Conservation (phyloP, 2,888 invertebrate genomes). For the Arenicola marina region DNA sequence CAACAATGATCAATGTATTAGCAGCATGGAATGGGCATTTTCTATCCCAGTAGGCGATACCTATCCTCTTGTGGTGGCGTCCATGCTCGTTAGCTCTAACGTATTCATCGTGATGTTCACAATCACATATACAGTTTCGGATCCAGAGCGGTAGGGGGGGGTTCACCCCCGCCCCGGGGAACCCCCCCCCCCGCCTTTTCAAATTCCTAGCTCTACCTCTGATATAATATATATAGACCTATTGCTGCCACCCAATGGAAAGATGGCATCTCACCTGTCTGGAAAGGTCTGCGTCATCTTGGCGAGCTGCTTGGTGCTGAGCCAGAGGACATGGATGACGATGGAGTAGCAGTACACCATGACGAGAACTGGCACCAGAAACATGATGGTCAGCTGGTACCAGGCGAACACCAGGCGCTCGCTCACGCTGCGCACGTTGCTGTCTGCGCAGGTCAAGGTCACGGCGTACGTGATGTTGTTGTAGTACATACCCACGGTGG, state of each 20-base stretch:
- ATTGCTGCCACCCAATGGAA: background rate
- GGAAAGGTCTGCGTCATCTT: slow-evolving; percentile 44
- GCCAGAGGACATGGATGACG: slow-evolving; percentile 62
- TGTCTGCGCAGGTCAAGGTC: slow-evolving; percentile 15
- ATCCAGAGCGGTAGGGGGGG: no score
- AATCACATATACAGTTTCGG: no score
- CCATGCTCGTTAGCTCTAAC: no score
- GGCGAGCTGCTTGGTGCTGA: slow-evolving; percentile 57
- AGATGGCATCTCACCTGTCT: background rate
- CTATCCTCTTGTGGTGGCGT: no score
- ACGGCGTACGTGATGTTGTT: slow-evolving; percentile 13
- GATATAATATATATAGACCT: no score
- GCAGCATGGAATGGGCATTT: no score
- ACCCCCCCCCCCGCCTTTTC: no score
- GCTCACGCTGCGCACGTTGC: slow-evolving; percentile 2
- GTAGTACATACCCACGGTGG: slow-evolving; percentile 14
- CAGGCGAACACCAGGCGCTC: slow-evolving; percentile 44
- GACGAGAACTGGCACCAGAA: slow-evolving; percentile 57
- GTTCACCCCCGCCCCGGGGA: no score
- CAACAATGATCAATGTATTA: no score
- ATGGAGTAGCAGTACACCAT: slow-evolving; percentile 61
- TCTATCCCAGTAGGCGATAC: no score
- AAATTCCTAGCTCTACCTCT: no score
- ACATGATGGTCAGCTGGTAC: slow-evolving; percentile 60
- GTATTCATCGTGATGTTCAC: no score